A percentile compares a stretch with the other conserved stretches of the same genome.
phyloP scores from a whole-genome alignment of 2,888 invertebrate species.

The Ctenicera cuprea region DNA sequence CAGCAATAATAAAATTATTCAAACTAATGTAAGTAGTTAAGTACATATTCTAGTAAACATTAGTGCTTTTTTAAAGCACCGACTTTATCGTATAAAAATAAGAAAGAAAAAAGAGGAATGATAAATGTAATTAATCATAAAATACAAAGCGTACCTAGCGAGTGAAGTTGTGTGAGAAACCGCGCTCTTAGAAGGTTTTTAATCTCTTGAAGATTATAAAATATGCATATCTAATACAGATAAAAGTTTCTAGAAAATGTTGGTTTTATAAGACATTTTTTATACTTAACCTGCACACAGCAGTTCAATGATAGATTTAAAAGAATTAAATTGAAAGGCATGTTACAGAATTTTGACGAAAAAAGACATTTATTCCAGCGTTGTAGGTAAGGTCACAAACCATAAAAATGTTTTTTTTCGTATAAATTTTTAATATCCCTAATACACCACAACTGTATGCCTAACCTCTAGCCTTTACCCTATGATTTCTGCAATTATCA shows the following conservation, averaged over 20 bases:
- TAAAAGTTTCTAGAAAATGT: slow-evolving; percentile 23
- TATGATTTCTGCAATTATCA: too few relatives aligned
- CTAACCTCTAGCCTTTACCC: too few relatives aligned
- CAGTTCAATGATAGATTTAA: neutral
- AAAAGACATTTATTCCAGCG: too few relatives aligned
- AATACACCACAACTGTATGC: too few relatives aligned
- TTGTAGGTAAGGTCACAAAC: too few relatives aligned
- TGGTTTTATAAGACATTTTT: neutral
- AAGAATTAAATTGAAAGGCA: too few relatives aligned
- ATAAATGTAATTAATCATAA: slow-evolving; percentile 42
- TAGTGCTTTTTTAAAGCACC: neutral
- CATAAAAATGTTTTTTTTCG: too few relatives aligned
- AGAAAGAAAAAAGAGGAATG: neutral
- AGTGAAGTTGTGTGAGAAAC: slow-evolving; percentile 39
- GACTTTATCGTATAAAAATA: neutral
- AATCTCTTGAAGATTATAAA: slow-evolving; percentile 28
- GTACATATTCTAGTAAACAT: too few relatives aligned
- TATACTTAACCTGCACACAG: neutral
- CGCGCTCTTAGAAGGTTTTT: slow-evolving; percentile 15
- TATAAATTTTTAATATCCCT: too few relatives aligned
- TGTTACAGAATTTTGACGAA: too few relatives aligned
- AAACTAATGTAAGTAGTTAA: too few relatives aligned
- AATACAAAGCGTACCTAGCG: slow-evolving; percentile 1
- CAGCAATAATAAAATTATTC: neutral
- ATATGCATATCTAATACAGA: slow-evolving; percentile 33